These are phyloP conservation scores for Saguinus midas DNA, from an alignment of 2,113 vertebrate genomes.

Conservation along the genomic window DNA sequence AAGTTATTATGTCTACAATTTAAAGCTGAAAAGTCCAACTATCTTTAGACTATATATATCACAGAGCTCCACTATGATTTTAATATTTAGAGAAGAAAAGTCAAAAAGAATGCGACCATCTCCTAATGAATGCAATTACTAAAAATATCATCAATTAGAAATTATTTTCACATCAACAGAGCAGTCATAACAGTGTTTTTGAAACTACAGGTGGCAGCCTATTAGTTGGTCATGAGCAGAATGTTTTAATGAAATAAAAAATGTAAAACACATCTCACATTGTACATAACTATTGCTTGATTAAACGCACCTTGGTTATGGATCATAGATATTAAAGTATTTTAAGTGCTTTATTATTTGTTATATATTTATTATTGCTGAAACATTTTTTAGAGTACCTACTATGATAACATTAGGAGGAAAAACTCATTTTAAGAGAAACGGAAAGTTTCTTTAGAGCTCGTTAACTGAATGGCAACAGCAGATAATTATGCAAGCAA, in stretches of 20 bases:
- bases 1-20: neutral
- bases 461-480: neutral
- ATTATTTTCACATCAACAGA: constrained; percentile 61
- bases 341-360: neutral
- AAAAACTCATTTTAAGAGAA: neutral
- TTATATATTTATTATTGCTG: neutral
- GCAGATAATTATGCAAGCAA: neutral
- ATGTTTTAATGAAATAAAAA: constrained; percentile 30
- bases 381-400: neutral
- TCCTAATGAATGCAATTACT: constrained; percentile 46
- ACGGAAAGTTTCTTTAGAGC: neutral
- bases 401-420: neutral
- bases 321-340: neutral
- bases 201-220: neutral
- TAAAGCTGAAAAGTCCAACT: neutral
- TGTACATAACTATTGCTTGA: neutral
- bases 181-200: constrained; percentile 52
- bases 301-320: neutral
- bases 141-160: constrained; percentile 61
- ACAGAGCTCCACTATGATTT: neutral
- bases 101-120: constrained; percentile 1
- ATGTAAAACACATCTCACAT: neutral
- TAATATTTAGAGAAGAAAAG: neutral
- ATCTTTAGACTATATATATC: neutral
- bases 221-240: constrained; percentile 36